A percentile compares a stretch with the other conserved stretches of the same genome.
phyloP scores from a whole-genome alignment of 2,888 invertebrate genomes.

The Elgonia sp. region DNA sequence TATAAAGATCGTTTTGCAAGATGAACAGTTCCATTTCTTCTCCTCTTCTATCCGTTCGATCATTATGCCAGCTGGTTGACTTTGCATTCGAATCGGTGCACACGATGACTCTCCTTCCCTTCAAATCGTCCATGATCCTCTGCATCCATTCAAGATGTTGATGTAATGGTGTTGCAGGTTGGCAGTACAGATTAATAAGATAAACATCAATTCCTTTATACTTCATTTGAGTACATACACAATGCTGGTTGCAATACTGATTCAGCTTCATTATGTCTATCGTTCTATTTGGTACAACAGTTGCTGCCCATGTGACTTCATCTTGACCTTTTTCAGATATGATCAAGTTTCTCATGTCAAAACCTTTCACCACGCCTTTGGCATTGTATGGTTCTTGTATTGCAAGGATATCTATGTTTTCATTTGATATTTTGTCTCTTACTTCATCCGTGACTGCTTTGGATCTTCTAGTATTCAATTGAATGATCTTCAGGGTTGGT shows the following conservation, averaged over 20 bases:
- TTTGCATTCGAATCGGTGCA: too few relatives aligned
- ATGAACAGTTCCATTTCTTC: background rate
- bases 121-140: too few relatives aligned
- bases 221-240: too few relatives aligned
- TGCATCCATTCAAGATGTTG: too few relatives aligned
- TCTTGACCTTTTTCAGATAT: background rate
- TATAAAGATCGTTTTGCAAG: background rate
- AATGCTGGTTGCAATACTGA: background rate
- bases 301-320: background rate
- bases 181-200: too few relatives aligned
- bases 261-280: background rate
- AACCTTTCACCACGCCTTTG: background rate
- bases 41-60: background rate
- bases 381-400: slow-evolving; percentile 12
- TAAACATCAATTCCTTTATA: too few relatives aligned
- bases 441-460: slow-evolving; percentile 11
- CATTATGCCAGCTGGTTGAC: background rate
- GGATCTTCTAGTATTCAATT: slow-evolving; percentile 9
- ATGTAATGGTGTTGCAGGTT: too few relatives aligned
- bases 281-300: background rate
- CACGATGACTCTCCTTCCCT: too few relatives aligned
- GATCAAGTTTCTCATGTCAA: background rate
- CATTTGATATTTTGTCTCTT: background rate
- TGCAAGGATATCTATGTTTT: background rate
- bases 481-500: slow-evolving; percentile 29